phyloP scores from a whole-genome alignment of 2,888 invertebrate genomes.

The Nephrocerus scutellatus region DNA sequence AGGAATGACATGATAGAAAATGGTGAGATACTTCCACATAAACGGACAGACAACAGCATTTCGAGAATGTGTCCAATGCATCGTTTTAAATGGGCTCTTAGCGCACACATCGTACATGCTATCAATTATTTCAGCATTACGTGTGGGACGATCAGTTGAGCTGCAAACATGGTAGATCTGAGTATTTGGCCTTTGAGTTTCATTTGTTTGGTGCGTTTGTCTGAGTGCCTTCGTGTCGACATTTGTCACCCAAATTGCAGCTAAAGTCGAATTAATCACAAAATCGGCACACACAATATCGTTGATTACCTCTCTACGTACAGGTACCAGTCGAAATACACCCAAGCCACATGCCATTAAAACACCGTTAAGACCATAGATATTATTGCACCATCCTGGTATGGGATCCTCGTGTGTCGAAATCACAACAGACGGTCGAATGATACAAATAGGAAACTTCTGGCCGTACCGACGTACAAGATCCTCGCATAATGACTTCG shows the following conservation, averaged over 20 bases:
- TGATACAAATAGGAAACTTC: conserved; percentile 24
- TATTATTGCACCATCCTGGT: conserved; percentile 28
- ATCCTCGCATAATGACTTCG: conserved; percentile 30
- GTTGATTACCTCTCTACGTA: conserved; percentile 9
- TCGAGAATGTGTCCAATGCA: conserved; percentile 22
- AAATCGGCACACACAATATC: conserved; percentile 32
- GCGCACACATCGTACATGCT: neutral
- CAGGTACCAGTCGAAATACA: conserved; percentile 22
- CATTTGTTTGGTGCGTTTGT: too few species aligned
- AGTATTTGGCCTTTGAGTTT: conserved; percentile 13
- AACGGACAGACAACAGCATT: conserved; percentile 19
- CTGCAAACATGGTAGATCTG: conserved; percentile 23
- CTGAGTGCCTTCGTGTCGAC: conserved; percentile 6
- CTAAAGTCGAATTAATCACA: conserved; percentile 30
- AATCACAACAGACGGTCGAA: conserved; percentile 29
- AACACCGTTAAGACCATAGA: conserved; percentile 28
- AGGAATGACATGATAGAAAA: conserved; percentile 28
- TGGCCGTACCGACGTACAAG: conserved; percentile 24
- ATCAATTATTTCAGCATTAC: neutral
- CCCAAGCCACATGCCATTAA: conserved; percentile 25
- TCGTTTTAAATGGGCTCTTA: conserved; percentile 16
- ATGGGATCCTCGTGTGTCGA: conserved; percentile 30
- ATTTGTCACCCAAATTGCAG: conserved; percentile 27
- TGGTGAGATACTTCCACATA: conserved; percentile 20
- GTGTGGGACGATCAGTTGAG: conserved; percentile 20